phyloP scores from a whole-genome alignment of 2,113 vertebrate species.

The Herpailurus yagouaroundi region DNA sequence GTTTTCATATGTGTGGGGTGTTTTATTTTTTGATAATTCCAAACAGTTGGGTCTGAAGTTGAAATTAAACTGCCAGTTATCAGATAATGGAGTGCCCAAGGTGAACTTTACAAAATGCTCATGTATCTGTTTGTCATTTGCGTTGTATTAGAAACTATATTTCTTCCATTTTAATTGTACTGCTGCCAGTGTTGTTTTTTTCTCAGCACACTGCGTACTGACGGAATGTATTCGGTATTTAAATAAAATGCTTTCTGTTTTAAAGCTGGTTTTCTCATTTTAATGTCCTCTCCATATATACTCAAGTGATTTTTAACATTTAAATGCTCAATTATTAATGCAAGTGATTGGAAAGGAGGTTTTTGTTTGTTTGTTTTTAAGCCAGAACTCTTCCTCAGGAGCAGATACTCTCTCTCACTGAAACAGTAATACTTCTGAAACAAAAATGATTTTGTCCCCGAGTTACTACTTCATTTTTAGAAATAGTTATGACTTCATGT shows the following conservation, averaged over 20 bases:
- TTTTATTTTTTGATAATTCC: neutral
- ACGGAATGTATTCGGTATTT: conserved; percentile 5
- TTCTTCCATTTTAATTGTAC: conserved; percentile 41
- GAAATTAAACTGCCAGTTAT: neutral
- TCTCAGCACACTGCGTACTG: neutral
- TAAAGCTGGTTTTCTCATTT: conserved; percentile 16
- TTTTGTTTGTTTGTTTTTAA: neutral
- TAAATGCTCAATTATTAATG: neutral
- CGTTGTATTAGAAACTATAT: neutral
- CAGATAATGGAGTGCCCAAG: neutral
- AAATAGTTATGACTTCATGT: neutral
- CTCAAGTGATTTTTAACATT: neutral
- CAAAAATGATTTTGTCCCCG: neutral
- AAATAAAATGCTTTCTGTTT: conserved; percentile 65
- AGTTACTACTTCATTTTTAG: neutral
- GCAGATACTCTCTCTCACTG: neutral
- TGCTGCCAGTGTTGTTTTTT: neutral
- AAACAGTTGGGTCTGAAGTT: neutral
- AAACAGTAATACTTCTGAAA: neutral
- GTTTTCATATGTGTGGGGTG: neutral
- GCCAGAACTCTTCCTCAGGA: neutral
- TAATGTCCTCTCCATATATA: neutral
- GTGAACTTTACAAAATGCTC: neutral
- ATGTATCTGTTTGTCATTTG: neutral
- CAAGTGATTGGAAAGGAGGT: neutral